Evolutionary conservation across 1,140 invertebrate genomes (phyloP).

Genomic region (Drosophila pseudoobscura): DNA sequence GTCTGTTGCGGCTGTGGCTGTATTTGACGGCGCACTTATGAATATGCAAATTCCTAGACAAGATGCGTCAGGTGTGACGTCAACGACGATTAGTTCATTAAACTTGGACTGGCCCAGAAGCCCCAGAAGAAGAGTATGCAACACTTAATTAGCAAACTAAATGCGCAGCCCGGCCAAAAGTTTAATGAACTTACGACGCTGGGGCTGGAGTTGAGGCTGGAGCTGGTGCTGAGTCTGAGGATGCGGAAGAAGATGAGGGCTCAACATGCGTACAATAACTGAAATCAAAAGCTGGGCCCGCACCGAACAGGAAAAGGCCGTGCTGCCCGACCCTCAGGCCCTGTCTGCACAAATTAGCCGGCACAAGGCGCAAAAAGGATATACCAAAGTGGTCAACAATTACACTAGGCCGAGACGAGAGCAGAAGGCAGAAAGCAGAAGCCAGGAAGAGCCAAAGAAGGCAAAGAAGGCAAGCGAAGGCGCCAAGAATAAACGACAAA

Average conservation of each 20-base stretch:
- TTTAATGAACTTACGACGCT: conserved; percentile 70
- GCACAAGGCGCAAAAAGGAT: conserved; percentile 61
- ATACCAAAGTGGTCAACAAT: conserved; percentile 77
- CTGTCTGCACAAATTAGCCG: conserved; percentile 74
- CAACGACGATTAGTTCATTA: conserved; percentile 59
- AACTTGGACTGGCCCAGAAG: conserved; percentile 48
- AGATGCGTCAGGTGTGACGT: conserved; percentile 62
- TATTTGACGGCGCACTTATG: conserved; percentile 31
- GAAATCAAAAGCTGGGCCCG: conserved; percentile 60
- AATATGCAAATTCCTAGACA: conserved; percentile 68
- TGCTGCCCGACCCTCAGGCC: conserved; percentile 33
- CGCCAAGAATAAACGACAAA: conserved; percentile 46
- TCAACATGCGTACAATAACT: conserved; percentile 30
- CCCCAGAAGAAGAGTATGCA: conserved; percentile 28
- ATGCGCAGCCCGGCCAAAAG: conserved; percentile 48
- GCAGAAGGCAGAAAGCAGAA: conserved; percentile 1
- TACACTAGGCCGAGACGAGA: conserved; percentile 31
- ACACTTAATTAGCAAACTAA: conserved; percentile 65
- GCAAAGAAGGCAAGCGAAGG: conserved; percentile 23
- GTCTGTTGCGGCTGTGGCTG: conserved; percentile 8
- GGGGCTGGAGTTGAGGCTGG: background rate
- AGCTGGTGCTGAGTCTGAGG: too few species aligned
- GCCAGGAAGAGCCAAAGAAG: background rate
- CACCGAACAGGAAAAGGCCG: conserved; percentile 3
- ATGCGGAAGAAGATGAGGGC: conserved; percentile 5